Evolutionary conservation across 1,140 invertebrate genomes (phyloP).

Genomic region (Macrocentrus cingulum): DNA sequence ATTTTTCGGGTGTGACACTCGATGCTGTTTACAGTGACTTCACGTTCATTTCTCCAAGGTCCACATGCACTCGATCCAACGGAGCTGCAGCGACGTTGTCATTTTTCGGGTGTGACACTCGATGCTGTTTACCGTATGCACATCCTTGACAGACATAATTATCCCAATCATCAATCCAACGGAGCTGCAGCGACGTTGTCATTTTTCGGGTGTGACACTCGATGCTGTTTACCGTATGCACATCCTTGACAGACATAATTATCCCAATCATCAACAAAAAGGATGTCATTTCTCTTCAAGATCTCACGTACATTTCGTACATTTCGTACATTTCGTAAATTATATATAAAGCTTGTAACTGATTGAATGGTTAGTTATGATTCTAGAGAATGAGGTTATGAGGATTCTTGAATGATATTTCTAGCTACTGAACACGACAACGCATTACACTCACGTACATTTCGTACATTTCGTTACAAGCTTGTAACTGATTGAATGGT

Average conservation of each 20-base stretch:
- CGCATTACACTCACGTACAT: too few species aligned
- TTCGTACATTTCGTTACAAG: too few species aligned
- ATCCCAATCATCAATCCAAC: constrained; percentile 42
- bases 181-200: constrained; percentile 29
- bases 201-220: constrained; percentile 38
- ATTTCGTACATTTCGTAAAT: too few species aligned
- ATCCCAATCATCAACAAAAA: constrained; percentile 17
- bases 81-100: constrained; percentile 29
- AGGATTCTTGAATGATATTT: too few species aligned
- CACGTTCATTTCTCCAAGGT: constrained; percentile 42
- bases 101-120: constrained; percentile 38
- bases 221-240: constrained; percentile 29
- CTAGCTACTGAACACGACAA: too few species aligned
- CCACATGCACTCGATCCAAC: constrained; percentile 43
- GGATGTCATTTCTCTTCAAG: constrained; percentile 24
- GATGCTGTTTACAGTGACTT: constrained; percentile 33
- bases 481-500: too few species aligned
- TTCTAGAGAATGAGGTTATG: too few species aligned
- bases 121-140: constrained; percentile 32
- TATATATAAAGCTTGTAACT: too few species aligned
- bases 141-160: constrained; percentile 41
- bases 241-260: constrained; percentile 22
- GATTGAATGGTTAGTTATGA: too few species aligned
- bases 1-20: constrained; percentile 38
- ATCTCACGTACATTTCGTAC: constrained; percentile 22